Evolutionary conservation across 2,113 vertebrate genomes (phyloP).

Genomic region (Brienomyrus longianalis): DNA sequence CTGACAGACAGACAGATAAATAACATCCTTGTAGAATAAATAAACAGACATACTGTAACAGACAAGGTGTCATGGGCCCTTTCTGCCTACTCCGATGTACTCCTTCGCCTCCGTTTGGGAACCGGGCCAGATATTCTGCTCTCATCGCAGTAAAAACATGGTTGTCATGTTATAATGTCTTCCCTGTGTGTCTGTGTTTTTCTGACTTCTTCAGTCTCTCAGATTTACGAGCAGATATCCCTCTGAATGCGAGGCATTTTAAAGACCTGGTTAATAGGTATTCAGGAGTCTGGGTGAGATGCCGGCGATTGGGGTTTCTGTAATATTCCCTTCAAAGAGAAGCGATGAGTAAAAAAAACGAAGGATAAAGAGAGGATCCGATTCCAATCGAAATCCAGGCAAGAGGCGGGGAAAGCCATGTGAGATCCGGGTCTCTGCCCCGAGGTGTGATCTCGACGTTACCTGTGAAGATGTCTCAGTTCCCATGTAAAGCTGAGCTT

Average conservation of each 20-base stretch:
- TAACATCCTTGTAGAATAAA: conserved; percentile 66
- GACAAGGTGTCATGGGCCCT: conserved; percentile 59
- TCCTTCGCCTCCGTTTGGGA: conserved; percentile 26
- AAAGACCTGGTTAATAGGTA: not conserved
- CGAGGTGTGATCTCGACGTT: conserved; percentile 60
- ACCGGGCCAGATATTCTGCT: conserved; percentile 26
- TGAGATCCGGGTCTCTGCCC: conserved; percentile 54
- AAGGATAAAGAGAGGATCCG: not conserved
- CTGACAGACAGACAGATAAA: conserved; percentile 59
- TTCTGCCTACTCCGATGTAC: conserved; percentile 40
- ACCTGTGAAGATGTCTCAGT: conserved; percentile 57
- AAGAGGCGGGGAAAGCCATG: conserved; percentile 45
- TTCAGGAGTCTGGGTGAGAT: not conserved
- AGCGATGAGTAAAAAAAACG: not conserved
- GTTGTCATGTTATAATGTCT: conserved; percentile 30
- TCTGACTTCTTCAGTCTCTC: not conserved
- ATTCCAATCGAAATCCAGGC: not conserved
- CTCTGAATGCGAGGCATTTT: conserved; percentile 6
- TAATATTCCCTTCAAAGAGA: not conserved
- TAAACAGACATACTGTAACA: conserved; percentile 62
- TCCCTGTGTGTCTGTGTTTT: not conserved
- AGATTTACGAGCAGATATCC: not conserved
- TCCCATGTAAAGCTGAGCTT: conserved; percentile 57
- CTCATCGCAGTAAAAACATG: conserved; percentile 27
- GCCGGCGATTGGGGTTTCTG: not conserved